phyloP scores from a whole-genome alignment of 2,888 invertebrate species.

The Eupithecia subfuscata region DNA sequence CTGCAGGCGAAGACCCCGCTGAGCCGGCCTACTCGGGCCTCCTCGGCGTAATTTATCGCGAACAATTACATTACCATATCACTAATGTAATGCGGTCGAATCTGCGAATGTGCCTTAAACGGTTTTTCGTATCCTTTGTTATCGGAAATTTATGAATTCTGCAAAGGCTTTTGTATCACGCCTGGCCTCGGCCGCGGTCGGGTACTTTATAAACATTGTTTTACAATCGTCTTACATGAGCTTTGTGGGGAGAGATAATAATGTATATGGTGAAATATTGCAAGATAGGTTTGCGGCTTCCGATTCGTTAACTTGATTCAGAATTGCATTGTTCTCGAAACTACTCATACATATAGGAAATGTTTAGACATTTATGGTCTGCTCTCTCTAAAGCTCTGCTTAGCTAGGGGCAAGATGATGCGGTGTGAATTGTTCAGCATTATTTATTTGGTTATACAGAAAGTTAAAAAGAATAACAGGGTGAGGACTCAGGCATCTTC shows the following conservation, averaged over 20 bases:
- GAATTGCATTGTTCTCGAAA: constrained; percentile 10
- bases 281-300: constrained; percentile 48
- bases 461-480: background rate
- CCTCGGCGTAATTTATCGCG: constrained; percentile 78
- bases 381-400: background rate
- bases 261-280: constrained; percentile 53
- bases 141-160: constrained; percentile 78
- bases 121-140: constrained; percentile 81
- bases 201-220: constrained; percentile 71
- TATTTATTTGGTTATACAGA: background rate
- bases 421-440: background rate
- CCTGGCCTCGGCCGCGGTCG: constrained; percentile 55
- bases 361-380: background rate
- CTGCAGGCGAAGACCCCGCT: constrained; percentile 72
- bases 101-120: constrained; percentile 78
- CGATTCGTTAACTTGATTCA: constrained; percentile 40
- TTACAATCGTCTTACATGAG: constrained; percentile 65
- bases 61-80: constrained; percentile 84
- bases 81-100: constrained; percentile 79
- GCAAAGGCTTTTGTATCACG: constrained; percentile 72
- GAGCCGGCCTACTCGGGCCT: constrained; percentile 62
- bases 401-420: background rate
- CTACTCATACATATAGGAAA: constrained; percentile 3
- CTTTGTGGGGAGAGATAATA: constrained; percentile 57
- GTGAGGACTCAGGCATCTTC: background rate